phyloP scores from a whole-genome alignment of 1,140 invertebrate genomes.

The Zophobas atratus region DNA sequence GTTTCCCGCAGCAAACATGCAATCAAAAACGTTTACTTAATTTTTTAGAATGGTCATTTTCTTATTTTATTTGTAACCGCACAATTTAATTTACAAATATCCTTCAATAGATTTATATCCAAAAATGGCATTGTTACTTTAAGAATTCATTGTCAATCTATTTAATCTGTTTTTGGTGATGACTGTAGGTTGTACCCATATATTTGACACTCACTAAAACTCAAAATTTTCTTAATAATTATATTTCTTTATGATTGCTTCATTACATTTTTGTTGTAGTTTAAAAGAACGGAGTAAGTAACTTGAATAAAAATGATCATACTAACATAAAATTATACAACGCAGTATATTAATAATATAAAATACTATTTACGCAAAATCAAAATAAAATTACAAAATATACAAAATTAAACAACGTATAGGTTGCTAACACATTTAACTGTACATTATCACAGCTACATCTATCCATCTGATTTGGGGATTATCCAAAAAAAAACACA shows the following conservation, averaged over 20 bases:
- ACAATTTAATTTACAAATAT: no score
- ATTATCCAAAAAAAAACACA: background rate
- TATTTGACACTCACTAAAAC: background rate
- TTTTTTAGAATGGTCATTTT: no score
- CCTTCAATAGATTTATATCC: no score
- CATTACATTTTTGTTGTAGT: slow-evolving; percentile 3
- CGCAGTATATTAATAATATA: slow-evolving; percentile 41
- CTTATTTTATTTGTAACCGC: no score
- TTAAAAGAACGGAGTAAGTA: slow-evolving; percentile 18
- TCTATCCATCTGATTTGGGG: slow-evolving; percentile 10
- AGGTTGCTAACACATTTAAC: slow-evolving; percentile 21
- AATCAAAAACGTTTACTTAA: no score
- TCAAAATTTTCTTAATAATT: background rate
- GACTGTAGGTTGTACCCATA: background rate
- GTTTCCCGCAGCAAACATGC: no score
- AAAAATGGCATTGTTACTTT: no score
- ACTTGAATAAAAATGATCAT: slow-evolving; percentile 26
- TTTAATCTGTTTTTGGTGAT: background rate
- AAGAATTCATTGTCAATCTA: no score
- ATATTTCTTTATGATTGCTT: slow-evolving; percentile 33
- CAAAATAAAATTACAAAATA: slow-evolving; percentile 49
- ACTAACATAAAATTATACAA: slow-evolving; percentile 37
- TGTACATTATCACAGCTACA: slow-evolving; percentile 49
- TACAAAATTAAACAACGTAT: slow-evolving; percentile 38
- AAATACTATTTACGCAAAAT: slow-evolving; percentile 37